phyloP scores from a whole-genome alignment of 2,113 vertebrate genomes.

The Bucco capensis region DNA sequence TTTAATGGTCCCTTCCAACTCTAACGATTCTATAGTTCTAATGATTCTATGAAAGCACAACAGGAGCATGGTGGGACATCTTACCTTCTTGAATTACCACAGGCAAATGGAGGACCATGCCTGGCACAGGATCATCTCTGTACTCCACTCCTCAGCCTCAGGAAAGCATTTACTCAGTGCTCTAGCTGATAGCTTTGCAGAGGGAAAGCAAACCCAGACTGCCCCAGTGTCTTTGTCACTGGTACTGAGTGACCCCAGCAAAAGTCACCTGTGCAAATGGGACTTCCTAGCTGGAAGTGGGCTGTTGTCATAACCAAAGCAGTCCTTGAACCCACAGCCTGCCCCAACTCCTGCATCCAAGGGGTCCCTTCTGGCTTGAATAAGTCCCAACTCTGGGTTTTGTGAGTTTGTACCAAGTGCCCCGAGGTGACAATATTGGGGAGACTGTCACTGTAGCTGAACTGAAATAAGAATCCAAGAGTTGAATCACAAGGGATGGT shows the following conservation, averaged over 20 bases:
- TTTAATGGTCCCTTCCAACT: too few species aligned
- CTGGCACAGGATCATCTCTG: not conserved
- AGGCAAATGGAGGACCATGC: not conserved
- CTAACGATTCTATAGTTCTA: too few species aligned
- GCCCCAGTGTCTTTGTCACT: not conserved
- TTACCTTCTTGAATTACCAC: not conserved
- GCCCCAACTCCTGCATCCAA: fast-evolving
- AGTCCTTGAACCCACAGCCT: not conserved
- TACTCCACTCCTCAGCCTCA: not conserved
- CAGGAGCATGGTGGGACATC: not conserved
- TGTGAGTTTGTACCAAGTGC: too few species aligned
- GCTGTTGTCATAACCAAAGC: not conserved
- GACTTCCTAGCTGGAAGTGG: not conserved
- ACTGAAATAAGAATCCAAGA: too few species aligned
- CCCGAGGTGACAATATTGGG: too few species aligned
- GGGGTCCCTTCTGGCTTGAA: too few species aligned
- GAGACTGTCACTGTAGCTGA: too few species aligned
- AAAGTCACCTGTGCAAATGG: not conserved
- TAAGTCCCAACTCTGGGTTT: too few species aligned
- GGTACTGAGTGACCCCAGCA: not conserved
- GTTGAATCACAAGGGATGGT: too few species aligned
- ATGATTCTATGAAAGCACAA: too few species aligned
- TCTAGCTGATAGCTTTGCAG: not conserved
- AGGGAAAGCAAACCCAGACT: not conserved
- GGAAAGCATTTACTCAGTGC: not conserved